Conservation (phyloP, 2,113 vertebrate species). For the Ammodytes marinus region DNA sequence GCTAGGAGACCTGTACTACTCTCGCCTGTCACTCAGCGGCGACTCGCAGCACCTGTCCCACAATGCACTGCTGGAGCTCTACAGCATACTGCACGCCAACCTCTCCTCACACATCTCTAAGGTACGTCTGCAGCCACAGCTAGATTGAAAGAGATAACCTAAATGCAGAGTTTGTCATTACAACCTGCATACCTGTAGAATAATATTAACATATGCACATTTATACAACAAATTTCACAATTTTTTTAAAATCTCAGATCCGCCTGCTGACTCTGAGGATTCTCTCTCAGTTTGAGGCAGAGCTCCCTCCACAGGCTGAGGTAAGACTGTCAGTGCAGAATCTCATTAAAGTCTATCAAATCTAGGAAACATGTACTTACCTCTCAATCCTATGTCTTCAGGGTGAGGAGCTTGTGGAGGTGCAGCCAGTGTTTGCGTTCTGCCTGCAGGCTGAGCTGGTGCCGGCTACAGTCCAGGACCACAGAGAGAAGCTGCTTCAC, state of each 20-base stretch:
- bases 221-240: neutral
- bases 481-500: constrained; percentile 96
- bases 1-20: constrained; percentile 94
- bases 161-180: neutral
- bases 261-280: constrained; percentile 93
- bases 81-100: constrained; percentile 88
- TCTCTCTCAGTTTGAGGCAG: constrained; percentile 91
- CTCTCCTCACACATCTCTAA: constrained; percentile 92
- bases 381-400: constrained; percentile 69
- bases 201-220: neutral
- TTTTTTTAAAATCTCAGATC: constrained; percentile 82
- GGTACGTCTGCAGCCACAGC: constrained; percentile 71
- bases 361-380: neutral
- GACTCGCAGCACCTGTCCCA: constrained; percentile 88
- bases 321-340: constrained; percentile 72
- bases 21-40: constrained; percentile 91
- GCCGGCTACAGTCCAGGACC: constrained; percentile 93
- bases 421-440: constrained; percentile 87
- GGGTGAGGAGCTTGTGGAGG: constrained; percentile 82
- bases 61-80: constrained; percentile 87
- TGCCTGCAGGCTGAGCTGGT: constrained; percentile 94
- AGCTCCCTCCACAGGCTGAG: constrained; percentile 83
- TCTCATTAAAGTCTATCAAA: neutral
- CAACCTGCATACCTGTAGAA: neutral
- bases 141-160: no score